These are phyloP conservation scores for Callaeas wilsoni DNA, from an alignment of 2,113 vertebrate genomes.

Conservation along the genomic window DNA sequence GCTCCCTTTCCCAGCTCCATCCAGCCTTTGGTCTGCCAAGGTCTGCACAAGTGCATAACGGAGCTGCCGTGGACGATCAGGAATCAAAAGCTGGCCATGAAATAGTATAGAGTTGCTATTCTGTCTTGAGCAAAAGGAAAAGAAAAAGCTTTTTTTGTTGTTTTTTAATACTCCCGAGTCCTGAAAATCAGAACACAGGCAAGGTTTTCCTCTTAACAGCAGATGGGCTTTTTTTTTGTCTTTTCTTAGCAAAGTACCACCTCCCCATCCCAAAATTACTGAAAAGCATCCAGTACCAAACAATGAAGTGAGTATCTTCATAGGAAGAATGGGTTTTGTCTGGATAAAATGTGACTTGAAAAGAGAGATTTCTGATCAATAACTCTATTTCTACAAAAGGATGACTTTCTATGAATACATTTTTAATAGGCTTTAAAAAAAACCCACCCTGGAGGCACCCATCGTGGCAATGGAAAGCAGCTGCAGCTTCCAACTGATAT, in stretches of 20 bases:
- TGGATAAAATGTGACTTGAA: neutral
- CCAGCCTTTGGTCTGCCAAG: neutral
- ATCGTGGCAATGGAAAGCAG: neutral
- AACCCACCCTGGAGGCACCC: neutral
- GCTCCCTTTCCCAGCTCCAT: neutral
- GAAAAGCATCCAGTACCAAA: neutral
- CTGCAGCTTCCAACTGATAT: neutral
- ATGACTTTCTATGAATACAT: neutral
- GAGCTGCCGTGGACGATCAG: neutral
- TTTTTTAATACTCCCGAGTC: neutral
- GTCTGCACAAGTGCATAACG: accelerated
- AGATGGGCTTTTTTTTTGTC: neutral
- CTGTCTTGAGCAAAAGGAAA: neutral
- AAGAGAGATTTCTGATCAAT: conserved; percentile 5
- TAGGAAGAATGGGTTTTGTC: neutral
- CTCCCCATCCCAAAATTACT: neutral
- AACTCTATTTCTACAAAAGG: neutral
- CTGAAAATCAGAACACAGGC: neutral
- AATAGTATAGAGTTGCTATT: neutral
- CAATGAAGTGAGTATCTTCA: neutral
- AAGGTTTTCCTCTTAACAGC: neutral
- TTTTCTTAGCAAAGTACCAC: neutral
- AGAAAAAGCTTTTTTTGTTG: neutral
- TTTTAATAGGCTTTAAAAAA: neutral
- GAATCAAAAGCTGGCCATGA: neutral